phyloP scores from a whole-genome alignment of 2,113 vertebrate genomes.

The Mastomys natalensis region DNA sequence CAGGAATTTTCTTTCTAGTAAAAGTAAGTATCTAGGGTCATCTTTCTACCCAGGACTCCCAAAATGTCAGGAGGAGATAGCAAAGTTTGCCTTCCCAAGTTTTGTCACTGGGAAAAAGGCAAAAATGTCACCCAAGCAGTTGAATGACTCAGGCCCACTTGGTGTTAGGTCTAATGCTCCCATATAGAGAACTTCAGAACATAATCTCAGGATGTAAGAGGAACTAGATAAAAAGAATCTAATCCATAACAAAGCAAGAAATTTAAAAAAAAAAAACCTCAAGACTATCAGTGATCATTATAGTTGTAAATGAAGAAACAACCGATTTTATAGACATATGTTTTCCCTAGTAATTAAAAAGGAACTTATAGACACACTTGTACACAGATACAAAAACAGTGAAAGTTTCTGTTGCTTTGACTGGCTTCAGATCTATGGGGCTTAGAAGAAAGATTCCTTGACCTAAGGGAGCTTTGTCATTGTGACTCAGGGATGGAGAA shows the following conservation, averaged over 20 bases:
- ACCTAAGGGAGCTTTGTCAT: background rate
- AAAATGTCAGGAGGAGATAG: background rate
- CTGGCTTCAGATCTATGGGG: background rate
- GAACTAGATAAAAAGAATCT: background rate
- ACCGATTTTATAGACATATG: background rate
- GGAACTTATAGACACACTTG: background rate
- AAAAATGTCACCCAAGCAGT: background rate
- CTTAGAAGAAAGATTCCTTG: background rate
- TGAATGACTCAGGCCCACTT: background rate
- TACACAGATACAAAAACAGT: background rate
- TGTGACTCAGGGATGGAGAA: background rate
- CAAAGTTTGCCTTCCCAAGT: background rate
- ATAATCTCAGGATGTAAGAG: background rate
- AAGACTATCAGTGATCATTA: background rate
- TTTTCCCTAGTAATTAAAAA: background rate
- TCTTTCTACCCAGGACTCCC: background rate
- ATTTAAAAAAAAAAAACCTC: background rate
- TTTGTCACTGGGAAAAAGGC: background rate
- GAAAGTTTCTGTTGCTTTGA: background rate
- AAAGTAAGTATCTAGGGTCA: background rate
- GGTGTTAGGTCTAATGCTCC: background rate
- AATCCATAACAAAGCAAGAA: background rate
- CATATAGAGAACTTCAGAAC: background rate
- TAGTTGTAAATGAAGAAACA: background rate
- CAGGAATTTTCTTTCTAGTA: background rate